Base-by-base conservation (phyloP, 1,140 invertebrate species). In the Asobara japonica region DNA sequence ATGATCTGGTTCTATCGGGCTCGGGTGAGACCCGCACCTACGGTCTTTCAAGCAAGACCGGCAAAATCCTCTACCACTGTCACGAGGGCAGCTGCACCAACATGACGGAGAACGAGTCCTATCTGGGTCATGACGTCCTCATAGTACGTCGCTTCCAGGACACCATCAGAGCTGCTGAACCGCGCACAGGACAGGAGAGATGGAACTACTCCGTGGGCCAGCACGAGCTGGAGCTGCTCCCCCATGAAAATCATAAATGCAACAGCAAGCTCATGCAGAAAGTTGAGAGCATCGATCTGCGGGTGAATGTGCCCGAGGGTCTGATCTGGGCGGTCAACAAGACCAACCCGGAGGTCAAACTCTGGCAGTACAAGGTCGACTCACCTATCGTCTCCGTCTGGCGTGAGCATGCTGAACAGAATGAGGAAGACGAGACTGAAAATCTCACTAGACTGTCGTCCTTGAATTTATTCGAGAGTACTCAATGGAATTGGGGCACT, bases 181-280 rank as follows among this genome's bases (percentile, higher is more conserved):
- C 95, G 0, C 88, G 91, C 31, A 92, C 91, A 31, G 96, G 97
- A 8, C 81, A 86, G 60, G 96, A 98, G 89, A 95, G 93, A 79
- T 98, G 97, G 97, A 98, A 98, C 88, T 98, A 97, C 80, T 97
- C 95, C 85, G 96, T 98, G 30, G 95, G 94, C 1, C 92, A 95
- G 73, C 94, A 97, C 86, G 92, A 97, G 75, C 76, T 97, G 33
- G 91, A 92, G 56, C 78, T 95, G n/a, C 68, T 89, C 18, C 77
- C 79, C 74, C 77, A 88, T 73, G 73, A 86, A 75, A 79, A 85
- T 74, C 76, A 87, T 73, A 86, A 89, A 61, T 93, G 92, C 66
- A 86, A 88, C 62, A 71, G 83, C 60, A 81, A 81, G 81, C 78
- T 65, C 80, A 81, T 41, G 66, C 82, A 79, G 77, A 68, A 68